Evolutionary conservation across 2,113 vertebrate species (phyloP).

Genomic region (Xiphophorus maculatus): DNA sequence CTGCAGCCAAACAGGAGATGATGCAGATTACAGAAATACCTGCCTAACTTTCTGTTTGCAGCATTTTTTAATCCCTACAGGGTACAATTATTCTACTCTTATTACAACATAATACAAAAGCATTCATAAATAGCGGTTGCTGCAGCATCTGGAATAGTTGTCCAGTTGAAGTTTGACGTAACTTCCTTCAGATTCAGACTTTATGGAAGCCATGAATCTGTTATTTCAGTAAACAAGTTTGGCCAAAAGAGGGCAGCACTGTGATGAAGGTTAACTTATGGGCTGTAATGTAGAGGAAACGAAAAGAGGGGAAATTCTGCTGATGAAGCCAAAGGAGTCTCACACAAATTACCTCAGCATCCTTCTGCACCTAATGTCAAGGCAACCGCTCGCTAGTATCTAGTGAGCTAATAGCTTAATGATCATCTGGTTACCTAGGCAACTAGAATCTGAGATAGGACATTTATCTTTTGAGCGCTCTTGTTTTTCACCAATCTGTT

Average conservation of each 20-base stretch:
- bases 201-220: not conserved
- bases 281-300: not conserved
- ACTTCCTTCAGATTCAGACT: not conserved
- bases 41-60: too few relatives aligned
- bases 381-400: constrained; percentile 44
- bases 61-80: too few relatives aligned
- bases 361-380: constrained; percentile 14
- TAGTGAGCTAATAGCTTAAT: constrained; percentile 44
- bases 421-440: constrained; percentile 66
- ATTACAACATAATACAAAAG: too few relatives aligned
- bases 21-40: too few relatives aligned
- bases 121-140: too few relatives aligned
- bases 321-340: constrained; percentile 20
- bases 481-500: not conserved
- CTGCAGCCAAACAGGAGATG: too few relatives aligned
- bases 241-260: constrained; percentile 64
- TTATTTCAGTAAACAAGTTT: constrained; percentile 25
- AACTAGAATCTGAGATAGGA: constrained; percentile 59
- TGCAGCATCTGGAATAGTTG: too few relatives aligned
- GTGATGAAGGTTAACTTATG: constrained; percentile 1
- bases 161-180: too few relatives aligned
- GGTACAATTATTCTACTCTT: too few relatives aligned
- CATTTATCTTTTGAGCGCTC: constrained; percentile 36
- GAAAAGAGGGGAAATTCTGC: not conserved
- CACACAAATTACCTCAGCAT: not conserved